phyloP scores from a whole-genome alignment of 2,888 invertebrate species.

The Graphium colonna region DNA sequence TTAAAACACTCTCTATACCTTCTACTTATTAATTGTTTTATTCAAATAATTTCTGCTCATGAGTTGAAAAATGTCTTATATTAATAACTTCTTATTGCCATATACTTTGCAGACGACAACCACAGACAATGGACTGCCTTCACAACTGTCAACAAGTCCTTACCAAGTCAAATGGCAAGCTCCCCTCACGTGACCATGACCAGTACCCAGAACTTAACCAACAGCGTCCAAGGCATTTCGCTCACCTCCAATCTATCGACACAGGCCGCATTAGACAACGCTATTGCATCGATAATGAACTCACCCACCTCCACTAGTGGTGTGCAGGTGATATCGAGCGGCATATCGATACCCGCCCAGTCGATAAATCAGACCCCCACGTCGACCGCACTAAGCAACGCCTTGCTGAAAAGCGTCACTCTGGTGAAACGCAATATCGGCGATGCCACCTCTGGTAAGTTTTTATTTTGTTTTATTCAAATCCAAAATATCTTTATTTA shows the following conservation, averaged over 20 bases:
- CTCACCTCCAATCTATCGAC: slow-evolving; percentile 51
- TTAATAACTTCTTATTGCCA: too few relatives aligned
- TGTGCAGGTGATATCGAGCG: slow-evolving; percentile 66
- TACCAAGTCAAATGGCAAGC: slow-evolving; percentile 44
- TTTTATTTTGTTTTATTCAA: not conserved
- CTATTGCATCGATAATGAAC: slow-evolving; percentile 68
- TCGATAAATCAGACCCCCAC: slow-evolving; percentile 39
- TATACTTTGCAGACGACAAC: slow-evolving; percentile 49
- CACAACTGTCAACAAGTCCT: slow-evolving; percentile 49
- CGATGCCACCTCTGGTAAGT: slow-evolving; percentile 60
- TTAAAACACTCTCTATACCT: too few relatives aligned
- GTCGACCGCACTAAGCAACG: slow-evolving; percentile 45
- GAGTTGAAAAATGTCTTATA: too few relatives aligned
- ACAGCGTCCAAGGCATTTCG: slow-evolving; percentile 69
- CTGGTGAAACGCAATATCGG: slow-evolving; percentile 62
- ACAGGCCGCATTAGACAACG: slow-evolving; percentile 63
- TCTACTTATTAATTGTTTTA: too few relatives aligned
- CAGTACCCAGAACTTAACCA: slow-evolving; percentile 57
- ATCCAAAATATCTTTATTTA: too few relatives aligned
- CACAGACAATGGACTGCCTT: slow-evolving; percentile 68
- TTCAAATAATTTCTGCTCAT: too few relatives aligned
- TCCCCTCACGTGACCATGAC: slow-evolving; percentile 50
- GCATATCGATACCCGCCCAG: slow-evolving; percentile 48
- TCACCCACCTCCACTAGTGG: slow-evolving; percentile 54
- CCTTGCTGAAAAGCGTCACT: slow-evolving; percentile 66